A percentile compares a stretch with the other conserved stretches of the same genome.
phyloP scores from a whole-genome alignment of 2,797 vertebrate genomes.

The Eulemur albifrons region DNA sequence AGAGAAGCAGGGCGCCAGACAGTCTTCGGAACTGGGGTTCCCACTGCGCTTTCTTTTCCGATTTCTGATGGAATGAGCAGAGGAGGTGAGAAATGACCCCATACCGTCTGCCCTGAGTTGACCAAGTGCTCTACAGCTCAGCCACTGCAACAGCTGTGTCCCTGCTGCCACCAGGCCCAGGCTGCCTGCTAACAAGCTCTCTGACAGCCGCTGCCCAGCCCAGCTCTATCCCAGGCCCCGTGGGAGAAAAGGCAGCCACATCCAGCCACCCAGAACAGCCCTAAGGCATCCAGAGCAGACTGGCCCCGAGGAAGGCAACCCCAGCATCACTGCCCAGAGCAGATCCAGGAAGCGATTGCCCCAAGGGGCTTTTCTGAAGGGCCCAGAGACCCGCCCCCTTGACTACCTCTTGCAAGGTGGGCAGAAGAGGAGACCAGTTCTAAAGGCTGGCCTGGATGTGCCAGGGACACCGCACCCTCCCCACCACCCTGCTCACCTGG shows the following conservation, averaged over 20 bases:
- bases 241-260: not conserved
- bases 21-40: not conserved
- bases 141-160: slow-evolving; percentile 5
- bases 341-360: not conserved
- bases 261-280: not conserved
- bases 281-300: not conserved
- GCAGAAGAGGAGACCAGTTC: not conserved
- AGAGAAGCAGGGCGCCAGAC: not conserved
- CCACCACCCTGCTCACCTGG: slow-evolving; percentile 75
- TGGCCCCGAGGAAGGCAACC: not conserved
- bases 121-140: not conserved
- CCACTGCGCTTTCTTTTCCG: not conserved
- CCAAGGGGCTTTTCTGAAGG: not conserved
- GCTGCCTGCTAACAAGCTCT: not conserved
- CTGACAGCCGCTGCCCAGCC: not conserved
- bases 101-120: not conserved
- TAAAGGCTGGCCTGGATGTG: too few species aligned
- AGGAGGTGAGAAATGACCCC: not conserved
- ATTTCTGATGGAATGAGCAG: not conserved
- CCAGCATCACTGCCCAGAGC: not conserved
- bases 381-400: not conserved
- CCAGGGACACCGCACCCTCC: fast-evolving
- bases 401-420: not conserved
- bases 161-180: not conserved
- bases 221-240: not conserved